phyloP scores from a whole-genome alignment of 2,888 invertebrate genomes.

The Ophion costatus region DNA sequence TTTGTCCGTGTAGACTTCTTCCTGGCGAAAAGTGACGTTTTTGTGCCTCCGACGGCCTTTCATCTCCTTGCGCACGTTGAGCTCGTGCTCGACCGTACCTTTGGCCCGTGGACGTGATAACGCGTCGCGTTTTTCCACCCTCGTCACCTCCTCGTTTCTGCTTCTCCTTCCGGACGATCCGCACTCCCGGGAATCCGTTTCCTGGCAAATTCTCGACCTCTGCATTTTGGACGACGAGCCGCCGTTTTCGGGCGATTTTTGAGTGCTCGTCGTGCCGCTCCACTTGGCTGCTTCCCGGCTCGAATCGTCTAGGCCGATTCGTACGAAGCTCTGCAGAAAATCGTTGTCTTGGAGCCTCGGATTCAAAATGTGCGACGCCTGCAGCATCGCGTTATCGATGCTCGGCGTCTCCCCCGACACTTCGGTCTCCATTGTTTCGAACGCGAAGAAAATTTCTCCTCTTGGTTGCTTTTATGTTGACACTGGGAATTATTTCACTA shows the following conservation, averaged over 20 bases:
- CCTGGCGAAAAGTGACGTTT: slow-evolving; percentile 81
- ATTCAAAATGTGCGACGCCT: slow-evolving; percentile 87
- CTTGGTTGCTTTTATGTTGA: not conserved
- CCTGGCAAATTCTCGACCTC: slow-evolving; percentile 37
- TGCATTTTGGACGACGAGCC: slow-evolving; percentile 46
- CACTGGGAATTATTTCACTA: not conserved
- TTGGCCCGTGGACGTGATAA: slow-evolving; percentile 62
- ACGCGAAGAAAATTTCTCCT: slow-evolving; percentile 8
- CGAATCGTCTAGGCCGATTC: slow-evolving; percentile 86
- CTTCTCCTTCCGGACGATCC: slow-evolving; percentile 50
- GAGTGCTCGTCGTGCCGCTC: not conserved
- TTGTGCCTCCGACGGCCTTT: slow-evolving; percentile 78
- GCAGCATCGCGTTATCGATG: slow-evolving; percentile 81
- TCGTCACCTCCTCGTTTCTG: slow-evolving; percentile 47
- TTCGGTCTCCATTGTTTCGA: slow-evolving; percentile 37
- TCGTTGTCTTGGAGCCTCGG: slow-evolving; percentile 88
- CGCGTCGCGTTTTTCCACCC: slow-evolving; percentile 28
- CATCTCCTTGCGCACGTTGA: slow-evolving; percentile 78
- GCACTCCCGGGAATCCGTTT: slow-evolving; percentile 59
- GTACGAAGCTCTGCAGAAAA: slow-evolving; percentile 91
- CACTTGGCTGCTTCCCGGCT: slow-evolving; percentile 31
- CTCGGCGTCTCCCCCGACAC: slow-evolving; percentile 44
- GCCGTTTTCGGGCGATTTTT: slow-evolving; percentile 51
- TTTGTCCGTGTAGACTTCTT: slow-evolving; percentile 95
- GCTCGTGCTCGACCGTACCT: slow-evolving; percentile 75